These are phyloP conservation scores for Picathartes gymnocephalus DNA, from an alignment of 2,113 vertebrate species.

Conservation along the genomic window DNA sequence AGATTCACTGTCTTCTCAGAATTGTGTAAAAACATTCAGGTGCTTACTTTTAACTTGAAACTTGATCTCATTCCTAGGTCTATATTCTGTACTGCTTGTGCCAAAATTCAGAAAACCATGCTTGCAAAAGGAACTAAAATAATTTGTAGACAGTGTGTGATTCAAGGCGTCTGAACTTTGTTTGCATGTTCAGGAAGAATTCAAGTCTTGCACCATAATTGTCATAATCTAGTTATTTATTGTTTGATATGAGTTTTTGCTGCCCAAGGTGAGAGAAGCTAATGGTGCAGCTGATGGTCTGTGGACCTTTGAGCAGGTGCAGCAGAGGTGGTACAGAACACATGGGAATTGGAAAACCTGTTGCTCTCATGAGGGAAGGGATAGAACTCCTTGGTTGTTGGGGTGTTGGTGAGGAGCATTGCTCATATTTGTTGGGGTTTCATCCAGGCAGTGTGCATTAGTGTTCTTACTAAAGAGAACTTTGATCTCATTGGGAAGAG, in stretches of 20 bases:
- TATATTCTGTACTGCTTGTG: neutral
- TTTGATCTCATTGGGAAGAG: neutral
- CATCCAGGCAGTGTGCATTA: neutral
- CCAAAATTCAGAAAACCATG: neutral
- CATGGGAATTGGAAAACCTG: neutral
- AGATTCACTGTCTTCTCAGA: neutral
- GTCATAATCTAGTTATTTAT: neutral
- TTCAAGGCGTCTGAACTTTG: neutral
- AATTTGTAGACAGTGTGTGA: neutral
- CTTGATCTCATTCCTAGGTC: neutral
- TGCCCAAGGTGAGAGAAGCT: neutral
- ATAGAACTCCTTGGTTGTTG: neutral
- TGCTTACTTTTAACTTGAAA: neutral
- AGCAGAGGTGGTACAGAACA: neutral
- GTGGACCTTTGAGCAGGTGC: neutral
- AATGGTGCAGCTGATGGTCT: neutral
- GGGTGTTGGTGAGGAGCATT: neutral
- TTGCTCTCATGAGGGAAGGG: neutral
- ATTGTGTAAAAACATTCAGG: neutral
- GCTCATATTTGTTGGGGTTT: neutral
- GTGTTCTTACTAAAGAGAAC: neutral
- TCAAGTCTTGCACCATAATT: neutral
- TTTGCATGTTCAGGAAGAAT: neutral
- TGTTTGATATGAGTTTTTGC: neutral
- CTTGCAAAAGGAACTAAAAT: neutral